Evolutionary conservation across 2,888 invertebrate genomes (phyloP), one percentile per base, ranked within the genome.

Genomic region (Eugnorisma glareosa): DNA sequence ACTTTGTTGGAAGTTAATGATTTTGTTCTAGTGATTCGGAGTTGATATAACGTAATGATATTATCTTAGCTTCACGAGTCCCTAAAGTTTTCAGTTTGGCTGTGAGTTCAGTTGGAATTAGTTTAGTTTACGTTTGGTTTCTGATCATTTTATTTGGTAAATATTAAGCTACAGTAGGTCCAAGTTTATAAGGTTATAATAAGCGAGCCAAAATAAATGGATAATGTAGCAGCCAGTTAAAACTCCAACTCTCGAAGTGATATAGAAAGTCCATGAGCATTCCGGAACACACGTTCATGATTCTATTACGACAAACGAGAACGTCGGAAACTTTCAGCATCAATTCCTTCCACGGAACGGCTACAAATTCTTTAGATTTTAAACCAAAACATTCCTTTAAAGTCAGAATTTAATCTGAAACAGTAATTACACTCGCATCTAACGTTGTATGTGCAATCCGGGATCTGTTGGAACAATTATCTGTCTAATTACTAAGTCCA

Each of bases 21-120:
- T 84, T 84, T 86, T 59, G 83, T 83, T 86, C 28, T 71, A 74
- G 74, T 79, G 86, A 83, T 83, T 83, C 57, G 37, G 57, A 68
- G 79, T 86, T 86, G 83, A 83, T 86, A 83, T 57, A 79, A 75
- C 75, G 80, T 84, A 84, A 84, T 75, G 86, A 86, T 84, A 86
- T 84, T 86, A 84, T 86, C 84, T 77, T 64, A 57, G 70, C 57
- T 83, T 15, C 66, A 40, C 40, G 66, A 59, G 51, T 69, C 84
- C 84, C 72, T 59, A 84, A 84, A 84, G 72, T 84, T 84, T 79
- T 75, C 80, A 75, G 80, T 79, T 86, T 54, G 35, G 31, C 48
- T 67, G 67, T 11, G 35, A 73, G 51, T 63, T 72, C 11, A 43
- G 74, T 70, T 61, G 40, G 67, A 84, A 83, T 83, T 79, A 75